Base-by-base conservation (phyloP, 2,888 invertebrate species). In the Drosophila anceps region DNA sequence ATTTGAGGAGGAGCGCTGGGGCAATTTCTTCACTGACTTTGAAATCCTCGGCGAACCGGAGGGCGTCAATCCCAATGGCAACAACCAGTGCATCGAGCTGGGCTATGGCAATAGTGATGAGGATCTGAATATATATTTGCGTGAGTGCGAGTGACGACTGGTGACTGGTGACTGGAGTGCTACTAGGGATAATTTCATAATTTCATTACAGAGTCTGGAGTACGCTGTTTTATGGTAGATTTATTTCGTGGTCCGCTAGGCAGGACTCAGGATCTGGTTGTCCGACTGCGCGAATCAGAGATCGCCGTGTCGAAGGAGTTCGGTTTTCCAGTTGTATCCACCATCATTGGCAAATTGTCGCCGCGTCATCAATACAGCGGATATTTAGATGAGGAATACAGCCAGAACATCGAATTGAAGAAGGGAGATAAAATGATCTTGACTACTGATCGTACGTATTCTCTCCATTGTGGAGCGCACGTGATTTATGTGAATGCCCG, bases 311-410 rank as follows among this genome's bases (percentile, higher is more conserved):
- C 92, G 2, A 78, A 82, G 10, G 82, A 88, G 29, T 76, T 69
- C 27, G 85, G 85, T 0, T 91, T 89, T 64, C 87, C 91, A 2
- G 81, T 92, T 18, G 81, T 81, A 4, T 75, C 90, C 6, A 91
- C 91, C 8, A 58, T 92, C 0, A 79, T 91, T 39, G 88, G 86
- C 4, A 86, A 85, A 39, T 37, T 92, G 1, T 86, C 90, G 44
- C 92, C 92, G 2, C 90, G 92, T 9, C 50, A 81, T 24, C 92
- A 91, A 13, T 92, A 81, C 39, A 91, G 84, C 3, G 92, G 92
- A 0, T 54, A 76, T 15, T 61, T 92, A 63, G 12, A 1, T 0
- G 10, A 1, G 12, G 27, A n/a, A 2, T 2, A 5, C 10, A 9
- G 0, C 1, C 3, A 2, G 0, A 13, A 24, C 4, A 27, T 79